phyloP scores from a whole-genome alignment of 2,113 vertebrate genomes.

The Calidris pygmaea region DNA sequence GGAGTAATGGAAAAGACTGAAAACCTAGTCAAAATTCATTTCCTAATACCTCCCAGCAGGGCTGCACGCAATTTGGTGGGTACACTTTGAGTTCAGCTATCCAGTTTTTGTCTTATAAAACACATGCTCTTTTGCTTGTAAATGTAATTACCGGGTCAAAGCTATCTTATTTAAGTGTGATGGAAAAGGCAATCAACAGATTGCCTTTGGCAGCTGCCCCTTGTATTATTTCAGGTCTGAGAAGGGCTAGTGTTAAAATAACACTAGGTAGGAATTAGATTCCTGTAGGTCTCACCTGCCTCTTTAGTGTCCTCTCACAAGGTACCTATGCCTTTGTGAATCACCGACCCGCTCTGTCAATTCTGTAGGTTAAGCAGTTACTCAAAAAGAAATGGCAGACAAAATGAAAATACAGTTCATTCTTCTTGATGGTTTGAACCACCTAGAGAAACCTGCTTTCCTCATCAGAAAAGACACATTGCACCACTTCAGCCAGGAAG shows the following conservation, averaged over 20 bases:
- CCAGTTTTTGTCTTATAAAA: neutral
- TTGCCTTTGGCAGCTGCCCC: neutral
- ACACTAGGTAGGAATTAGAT: neutral
- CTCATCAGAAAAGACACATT: neutral
- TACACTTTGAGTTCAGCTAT: neutral
- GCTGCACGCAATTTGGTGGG: neutral
- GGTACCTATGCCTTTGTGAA: rapidly evolving
- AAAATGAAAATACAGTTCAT: neutral
- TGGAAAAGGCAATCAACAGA: neutral
- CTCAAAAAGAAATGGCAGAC: neutral
- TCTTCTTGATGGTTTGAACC: neutral
- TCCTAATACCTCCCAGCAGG: neutral
- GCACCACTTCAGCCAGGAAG: neutral
- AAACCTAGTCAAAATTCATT: neutral
- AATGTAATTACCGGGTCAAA: neutral
- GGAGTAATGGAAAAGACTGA: neutral
- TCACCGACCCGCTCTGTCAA: neutral
- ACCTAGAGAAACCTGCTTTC: neutral
- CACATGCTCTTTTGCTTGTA: neutral
- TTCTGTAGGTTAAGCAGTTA: neutral
- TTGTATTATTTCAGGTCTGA: neutral
- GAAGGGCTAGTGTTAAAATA: neutral
- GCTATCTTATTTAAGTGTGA: neutral
- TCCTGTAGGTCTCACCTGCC: neutral
- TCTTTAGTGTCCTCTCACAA: neutral